Evolutionary conservation across 2,113 vertebrate genomes (phyloP).

Genomic region (Eulemur macaco): DNA sequence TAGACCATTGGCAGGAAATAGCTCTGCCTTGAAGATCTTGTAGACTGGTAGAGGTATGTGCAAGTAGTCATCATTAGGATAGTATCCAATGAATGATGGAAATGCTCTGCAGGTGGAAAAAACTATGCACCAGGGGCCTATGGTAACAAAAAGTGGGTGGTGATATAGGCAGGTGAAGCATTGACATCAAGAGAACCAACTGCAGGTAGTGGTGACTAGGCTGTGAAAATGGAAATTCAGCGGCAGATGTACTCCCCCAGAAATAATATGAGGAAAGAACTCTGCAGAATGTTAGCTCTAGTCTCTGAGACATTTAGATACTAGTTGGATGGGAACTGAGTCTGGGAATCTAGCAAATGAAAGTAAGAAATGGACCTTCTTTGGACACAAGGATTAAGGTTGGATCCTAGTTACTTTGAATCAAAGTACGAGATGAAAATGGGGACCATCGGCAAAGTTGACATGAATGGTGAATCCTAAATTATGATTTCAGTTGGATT

Average conservation of each 20-base stretch:
- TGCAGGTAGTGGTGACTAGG: neutral
- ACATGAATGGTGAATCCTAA: neutral
- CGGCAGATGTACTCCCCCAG: neutral
- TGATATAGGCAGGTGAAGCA: neutral
- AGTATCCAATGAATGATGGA: neutral
- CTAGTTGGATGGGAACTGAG: neutral
- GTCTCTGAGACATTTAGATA: neutral
- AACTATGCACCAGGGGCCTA: rapidly evolving
- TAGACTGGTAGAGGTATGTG: neutral
- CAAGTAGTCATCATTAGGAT: neutral
- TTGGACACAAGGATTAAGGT: neutral
- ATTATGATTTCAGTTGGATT: neutral
- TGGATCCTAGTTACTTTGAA: neutral
- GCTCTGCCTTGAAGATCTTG: neutral
- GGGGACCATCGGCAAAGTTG: neutral
- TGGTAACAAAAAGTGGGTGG: neutral
- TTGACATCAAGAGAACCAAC: neutral
- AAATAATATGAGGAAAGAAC: neutral
- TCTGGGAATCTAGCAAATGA: neutral
- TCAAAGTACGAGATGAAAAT: neutral
- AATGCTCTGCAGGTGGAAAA: neutral
- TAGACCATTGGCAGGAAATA: neutral
- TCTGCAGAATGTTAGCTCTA: neutral
- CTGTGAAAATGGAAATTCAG: neutral
- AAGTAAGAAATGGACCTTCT: neutral